Evolutionary conservation across 2,888 invertebrate genomes (phyloP), one percentile per base, ranked within the genome.

Genomic region (Drosophila nr. fundita): DNA sequence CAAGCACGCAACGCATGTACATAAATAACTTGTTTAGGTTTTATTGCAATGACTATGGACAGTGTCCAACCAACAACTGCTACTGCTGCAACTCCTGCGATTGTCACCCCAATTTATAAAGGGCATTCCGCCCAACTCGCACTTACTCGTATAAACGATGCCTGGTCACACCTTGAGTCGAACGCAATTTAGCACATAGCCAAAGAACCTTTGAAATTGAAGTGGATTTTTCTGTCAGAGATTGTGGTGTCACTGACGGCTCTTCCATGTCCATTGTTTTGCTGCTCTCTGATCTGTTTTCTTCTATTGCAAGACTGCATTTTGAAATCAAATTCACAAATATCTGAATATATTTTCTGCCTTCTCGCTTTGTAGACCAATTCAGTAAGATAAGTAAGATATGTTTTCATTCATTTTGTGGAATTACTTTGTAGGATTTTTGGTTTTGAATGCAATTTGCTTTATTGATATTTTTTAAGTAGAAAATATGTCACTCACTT

Each of bases 1-100:
- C 32, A 76, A 18, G n/a, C 75, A 86, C 74, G 78, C 84, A 84
- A 65, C 73, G 87, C 85, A 82, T 89, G 86, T 87, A 82, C 85
- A 84, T 89, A 86, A 86, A 86, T 86, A 89, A 82, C 85, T 84
- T 86, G 89, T 89, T 86, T 87, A 82, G 89, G 75, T 84, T 89
- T 84, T 86, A 86, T 83, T 74, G 82, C 77, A 76, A 21, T 53
- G 73, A 67, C 59, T 24, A 24, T 64, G 69, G 52, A 61, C 59
- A 57, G 68, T 48, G 75, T 63, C 76, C 73, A n/a, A 45, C n/a
- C 67, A 15, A 45, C 36, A 52, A 32, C 30, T 27, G 48, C n/a
- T 2, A 15, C 34, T 50, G 27, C 63, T 45, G 38, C 60, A 59
- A 53, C 60, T 60, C 30, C 63, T 62, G 59, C 76, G 38, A 62